Percentiles rank a stretch among this genome's conserved stretches.
Evolutionary conservation across 2,888 invertebrate genomes (phyloP).

Genomic region (Anarsia innoxiella): DNA sequence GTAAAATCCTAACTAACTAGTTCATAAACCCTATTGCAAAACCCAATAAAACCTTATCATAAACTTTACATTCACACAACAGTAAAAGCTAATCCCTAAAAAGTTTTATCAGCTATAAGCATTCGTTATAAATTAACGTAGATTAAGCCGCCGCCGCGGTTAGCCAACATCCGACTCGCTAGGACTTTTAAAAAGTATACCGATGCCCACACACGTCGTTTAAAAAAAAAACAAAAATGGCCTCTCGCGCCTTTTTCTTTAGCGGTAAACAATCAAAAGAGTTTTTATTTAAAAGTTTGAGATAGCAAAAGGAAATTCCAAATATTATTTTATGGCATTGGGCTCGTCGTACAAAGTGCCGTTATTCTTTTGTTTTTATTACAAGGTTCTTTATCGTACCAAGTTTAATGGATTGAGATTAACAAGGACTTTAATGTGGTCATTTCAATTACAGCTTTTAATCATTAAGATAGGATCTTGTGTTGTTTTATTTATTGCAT

Average conservation of each 20-base stretch:
- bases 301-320: too few species aligned
- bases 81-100: constrained; percentile 39
- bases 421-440: not conserved
- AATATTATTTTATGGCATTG: too few species aligned
- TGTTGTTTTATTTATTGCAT: too few species aligned
- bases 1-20: too few species aligned
- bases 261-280: too few species aligned
- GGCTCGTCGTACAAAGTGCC: too few species aligned
- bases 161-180: constrained; percentile 44
- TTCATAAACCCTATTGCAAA: constrained; percentile 19
- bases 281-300: too few species aligned
- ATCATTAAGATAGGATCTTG: not conserved
- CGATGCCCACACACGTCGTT: constrained; percentile 52
- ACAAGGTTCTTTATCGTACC: constrained; percentile 22
- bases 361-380: constrained; percentile 18
- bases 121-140: constrained; percentile 32
- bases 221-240: constrained; percentile 23
- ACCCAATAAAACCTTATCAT: constrained; percentile 32
- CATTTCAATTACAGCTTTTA: not conserved
- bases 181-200: constrained; percentile 29
- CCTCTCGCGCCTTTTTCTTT: too few species aligned
- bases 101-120: constrained; percentile 35
- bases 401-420: constrained; percentile 20
- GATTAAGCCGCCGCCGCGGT: constrained; percentile 34
- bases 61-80: constrained; percentile 39